phyloP scores from a whole-genome alignment of 2,797 vertebrate species.

The Sebastes itinus region DNA sequence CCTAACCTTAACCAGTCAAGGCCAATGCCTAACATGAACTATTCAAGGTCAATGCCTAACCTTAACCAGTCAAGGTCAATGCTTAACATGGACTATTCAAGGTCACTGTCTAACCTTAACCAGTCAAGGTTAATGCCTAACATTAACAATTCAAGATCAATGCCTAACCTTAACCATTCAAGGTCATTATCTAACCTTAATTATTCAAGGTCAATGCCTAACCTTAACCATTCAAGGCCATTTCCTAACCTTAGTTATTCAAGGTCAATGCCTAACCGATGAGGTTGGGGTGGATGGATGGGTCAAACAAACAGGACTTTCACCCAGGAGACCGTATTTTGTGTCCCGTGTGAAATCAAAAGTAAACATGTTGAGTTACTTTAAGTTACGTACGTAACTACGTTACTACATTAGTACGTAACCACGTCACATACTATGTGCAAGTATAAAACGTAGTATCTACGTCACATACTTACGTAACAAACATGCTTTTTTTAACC shows the following conservation, averaged over 20 bases:
- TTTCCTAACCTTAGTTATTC: no score
- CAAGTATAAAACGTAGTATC: background rate
- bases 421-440: background rate
- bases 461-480: background rate
- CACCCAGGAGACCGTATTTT: background rate
- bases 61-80: no score
- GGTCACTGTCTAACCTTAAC: no score
- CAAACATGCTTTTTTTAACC: background rate
- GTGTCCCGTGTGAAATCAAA: background rate
- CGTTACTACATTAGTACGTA: background rate
- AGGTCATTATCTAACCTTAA: no score
- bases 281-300: background rate
- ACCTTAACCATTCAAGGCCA: no score
- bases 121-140: fast-evolving
- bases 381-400: background rate
- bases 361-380: background rate
- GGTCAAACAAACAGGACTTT: background rate
- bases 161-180: no score
- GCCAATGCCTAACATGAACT: no score
- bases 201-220: no score
- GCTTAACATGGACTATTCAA: fast-evolving
- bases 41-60: no score
- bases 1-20: no score
- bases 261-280: no score
- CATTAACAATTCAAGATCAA: fast-evolving